A percentile compares a stretch with the other conserved stretches of the same genome.
phyloP scores from a whole-genome alignment of 2,797 vertebrate genomes.

The Halcyon badia region DNA sequence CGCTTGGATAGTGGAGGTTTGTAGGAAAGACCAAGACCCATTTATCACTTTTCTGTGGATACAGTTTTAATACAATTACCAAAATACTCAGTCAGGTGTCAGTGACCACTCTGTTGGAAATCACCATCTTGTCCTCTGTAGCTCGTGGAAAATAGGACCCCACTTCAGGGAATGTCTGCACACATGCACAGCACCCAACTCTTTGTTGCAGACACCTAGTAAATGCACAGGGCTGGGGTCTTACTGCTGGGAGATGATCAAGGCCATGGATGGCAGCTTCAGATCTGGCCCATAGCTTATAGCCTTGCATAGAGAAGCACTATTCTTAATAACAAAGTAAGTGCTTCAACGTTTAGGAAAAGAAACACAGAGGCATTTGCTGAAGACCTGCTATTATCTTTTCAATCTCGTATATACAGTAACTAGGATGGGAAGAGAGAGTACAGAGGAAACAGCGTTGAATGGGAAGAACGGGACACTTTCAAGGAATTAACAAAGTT shows the following conservation, averaged over 20 bases:
- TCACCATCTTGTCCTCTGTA: not conserved
- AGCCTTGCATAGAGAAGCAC: not conserved
- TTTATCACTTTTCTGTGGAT: not conserved
- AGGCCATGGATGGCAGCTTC: not conserved
- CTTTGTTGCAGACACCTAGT: accelerated
- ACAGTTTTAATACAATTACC: not conserved
- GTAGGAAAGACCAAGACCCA: not conserved
- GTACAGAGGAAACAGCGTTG: not conserved
- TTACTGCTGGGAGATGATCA: not conserved
- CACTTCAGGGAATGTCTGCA: not conserved
- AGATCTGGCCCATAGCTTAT: not conserved
- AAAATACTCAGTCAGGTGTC: not conserved
- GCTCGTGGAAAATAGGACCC: not conserved
- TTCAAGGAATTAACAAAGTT: not conserved
- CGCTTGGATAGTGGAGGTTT: not conserved
- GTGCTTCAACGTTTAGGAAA: not conserved
- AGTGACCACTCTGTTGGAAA: not conserved
- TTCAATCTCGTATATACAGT: not conserved
- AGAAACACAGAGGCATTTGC: not conserved
- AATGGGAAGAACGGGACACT: not conserved
- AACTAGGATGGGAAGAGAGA: not conserved
- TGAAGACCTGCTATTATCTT: not conserved
- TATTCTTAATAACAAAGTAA: not conserved
- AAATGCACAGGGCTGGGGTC: not conserved
- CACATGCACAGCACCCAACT: not conserved